A percentile compares a stretch with the other conserved stretches of the same genome.
phyloP scores from a whole-genome alignment of 2,888 invertebrate species.

The Hirudinaria manillensis region DNA sequence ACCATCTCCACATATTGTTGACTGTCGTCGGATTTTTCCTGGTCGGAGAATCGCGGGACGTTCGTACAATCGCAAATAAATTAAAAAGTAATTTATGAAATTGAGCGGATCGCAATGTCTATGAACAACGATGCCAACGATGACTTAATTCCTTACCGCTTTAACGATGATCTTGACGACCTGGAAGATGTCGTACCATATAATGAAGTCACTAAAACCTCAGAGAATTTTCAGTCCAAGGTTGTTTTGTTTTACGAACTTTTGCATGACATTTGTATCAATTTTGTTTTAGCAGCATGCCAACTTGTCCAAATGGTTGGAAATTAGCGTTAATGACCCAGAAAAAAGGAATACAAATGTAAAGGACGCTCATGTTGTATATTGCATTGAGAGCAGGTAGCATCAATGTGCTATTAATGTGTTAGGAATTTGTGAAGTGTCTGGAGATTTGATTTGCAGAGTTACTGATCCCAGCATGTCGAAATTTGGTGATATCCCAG shows the following conservation, averaged over 20 bases:
- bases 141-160: constrained; percentile 9
- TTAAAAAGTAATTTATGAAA: too few species aligned
- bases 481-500: constrained; percentile 48
- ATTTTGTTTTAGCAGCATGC: neutral
- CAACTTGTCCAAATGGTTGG: constrained; percentile 51
- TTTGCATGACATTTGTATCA: too few species aligned
- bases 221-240: neutral
- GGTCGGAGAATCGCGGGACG: too few species aligned
- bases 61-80: too few species aligned
- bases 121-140: neutral
- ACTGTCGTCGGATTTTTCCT: too few species aligned
- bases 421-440: neutral
- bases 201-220: neutral
- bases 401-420: neutral
- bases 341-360: constrained; percentile 49
- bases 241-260: too few species aligned
- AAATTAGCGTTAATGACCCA: constrained; percentile 51
- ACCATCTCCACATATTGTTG: too few species aligned
- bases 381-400: constrained; percentile 51
- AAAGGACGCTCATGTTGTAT: constrained; percentile 52
- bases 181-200: neutral
- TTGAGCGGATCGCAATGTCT: neutral
- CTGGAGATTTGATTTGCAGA: constrained; percentile 39
- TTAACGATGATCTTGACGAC: constrained; percentile 1
- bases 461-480: constrained; percentile 50